Evolutionary conservation across 2,797 vertebrate species (phyloP).

Genomic region (Caiman crocodilus): DNA sequence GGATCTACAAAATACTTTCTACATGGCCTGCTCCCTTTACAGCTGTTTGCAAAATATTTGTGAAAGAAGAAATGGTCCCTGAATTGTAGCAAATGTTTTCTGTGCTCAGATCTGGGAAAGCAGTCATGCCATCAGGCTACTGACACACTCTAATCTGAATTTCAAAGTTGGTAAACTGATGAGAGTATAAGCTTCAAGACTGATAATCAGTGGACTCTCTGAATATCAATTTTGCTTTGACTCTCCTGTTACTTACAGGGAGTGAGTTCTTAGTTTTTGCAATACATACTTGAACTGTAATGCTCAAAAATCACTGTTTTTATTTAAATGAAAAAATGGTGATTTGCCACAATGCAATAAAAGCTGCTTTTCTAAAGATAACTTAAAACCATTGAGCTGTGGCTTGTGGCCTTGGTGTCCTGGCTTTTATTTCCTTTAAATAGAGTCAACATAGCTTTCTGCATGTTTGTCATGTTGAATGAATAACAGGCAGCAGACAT

Average conservation of each 20-base stretch:
- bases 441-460: slow-evolving; percentile 37
- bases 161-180: neutral
- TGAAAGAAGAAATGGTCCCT: neutral
- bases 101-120: neutral
- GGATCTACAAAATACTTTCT: neutral
- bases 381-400: slow-evolving; percentile 25
- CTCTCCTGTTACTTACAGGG: neutral
- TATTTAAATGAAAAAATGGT: slow-evolving; percentile 34
- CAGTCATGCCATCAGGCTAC: neutral
- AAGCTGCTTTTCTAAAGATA: slow-evolving; percentile 41
- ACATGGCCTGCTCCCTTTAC: neutral
- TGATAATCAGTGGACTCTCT: neutral
- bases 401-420: slow-evolving; percentile 31
- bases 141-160: neutral
- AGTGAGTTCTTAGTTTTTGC: neutral
- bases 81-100: neutral
- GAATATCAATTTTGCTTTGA: neutral
- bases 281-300: neutral
- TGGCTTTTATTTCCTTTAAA: slow-evolving; percentile 66
- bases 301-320: slow-evolving; percentile 31
- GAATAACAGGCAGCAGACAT: slow-evolving; percentile 37
- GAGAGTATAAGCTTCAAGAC: neutral
- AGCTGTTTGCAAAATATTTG: neutral
- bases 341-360: slow-evolving; percentile 29
- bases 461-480: slow-evolving; percentile 28